Conservation (phyloP, 1,140 invertebrate genomes). For the Drosophila pectinifera region DNA sequence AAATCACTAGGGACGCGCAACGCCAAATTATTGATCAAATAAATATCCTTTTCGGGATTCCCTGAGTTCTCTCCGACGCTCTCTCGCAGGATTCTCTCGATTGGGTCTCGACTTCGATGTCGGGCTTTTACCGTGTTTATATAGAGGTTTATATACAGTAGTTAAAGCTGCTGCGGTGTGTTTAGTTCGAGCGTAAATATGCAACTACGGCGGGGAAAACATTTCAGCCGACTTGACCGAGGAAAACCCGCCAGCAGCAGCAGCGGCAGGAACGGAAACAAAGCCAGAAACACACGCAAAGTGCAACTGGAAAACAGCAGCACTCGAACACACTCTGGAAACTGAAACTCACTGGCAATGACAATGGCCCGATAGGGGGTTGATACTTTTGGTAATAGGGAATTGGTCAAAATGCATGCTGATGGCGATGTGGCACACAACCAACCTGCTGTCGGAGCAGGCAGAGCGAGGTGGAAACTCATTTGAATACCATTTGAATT, state of each 20-base stretch:
- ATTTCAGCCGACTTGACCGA: constrained; percentile 24
- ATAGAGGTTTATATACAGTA: neutral
- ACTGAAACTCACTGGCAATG: constrained; percentile 25
- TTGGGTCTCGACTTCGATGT: neutral
- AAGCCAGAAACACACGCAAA: constrained; percentile 5
- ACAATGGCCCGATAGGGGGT: constrained; percentile 57
- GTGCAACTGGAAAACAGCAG: constrained; percentile 15
- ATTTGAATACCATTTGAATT: constrained; percentile 39
- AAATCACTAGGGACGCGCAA: constrained; percentile 76
- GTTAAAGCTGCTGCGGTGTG: constrained; percentile 34
- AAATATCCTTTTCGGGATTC: constrained; percentile 42
- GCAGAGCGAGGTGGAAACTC: constrained; percentile 42
- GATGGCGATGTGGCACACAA: constrained; percentile 4
- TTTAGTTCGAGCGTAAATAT: constrained; percentile 61
- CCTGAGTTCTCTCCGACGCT: neutral
- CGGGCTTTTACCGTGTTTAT: constrained; percentile 16
- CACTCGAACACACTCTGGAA: no score
- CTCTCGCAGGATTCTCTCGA: neutral
- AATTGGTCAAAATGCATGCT: constrained; percentile 64
- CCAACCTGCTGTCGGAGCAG: constrained; percentile 14
- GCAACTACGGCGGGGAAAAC: constrained; percentile 64
- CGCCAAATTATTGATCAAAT: constrained; percentile 77
- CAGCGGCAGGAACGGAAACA: constrained; percentile 18
- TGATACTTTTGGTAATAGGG: constrained; percentile 69
- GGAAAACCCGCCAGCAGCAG: constrained; percentile 10